Evolutionary conservation across 2,888 invertebrate species (phyloP), one percentile per base, ranked within the genome.

Genomic region (Rhagium mordax): DNA sequence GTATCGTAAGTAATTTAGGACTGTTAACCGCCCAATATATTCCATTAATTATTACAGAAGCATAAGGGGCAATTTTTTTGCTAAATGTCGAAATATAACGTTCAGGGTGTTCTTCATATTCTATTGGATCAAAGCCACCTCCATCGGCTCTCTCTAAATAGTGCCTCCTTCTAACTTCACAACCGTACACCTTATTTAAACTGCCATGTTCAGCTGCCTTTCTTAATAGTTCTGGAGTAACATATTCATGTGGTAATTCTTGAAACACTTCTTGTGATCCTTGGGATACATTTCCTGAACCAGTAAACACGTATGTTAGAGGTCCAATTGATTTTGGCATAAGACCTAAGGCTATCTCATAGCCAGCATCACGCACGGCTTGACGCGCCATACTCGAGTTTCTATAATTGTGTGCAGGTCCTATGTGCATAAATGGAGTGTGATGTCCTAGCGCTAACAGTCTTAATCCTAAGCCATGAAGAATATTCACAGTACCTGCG

Each of bases 371-470:
- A 16, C 99, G 91, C 51, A 99, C 95, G 0, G 98, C 97, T 87
- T 99, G 99, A 24, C 96, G 92, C 0, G 99, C 99, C 97, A 98
- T 98, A 82, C 97, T 97, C 0, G 97, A 98, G 87, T 96, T 98
- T 41, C 99, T 75, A 88, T 99, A 99, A 88, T 99, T 99, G 86
- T 99, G 99, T 0, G 99, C 98, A 3, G 98, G 97, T 2, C 85
- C 99, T 77, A 99, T 96, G 85, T 99, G 98, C 98, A 99, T 98
- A 85, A 99, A 99, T 0, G 99, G 99, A 0, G 99, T 99, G 85
- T 99, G 99, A 87, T 99, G 99, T 0, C 99, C 99, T 21, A 99
- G 89, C 0, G 99, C 99, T 68, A 99, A 89, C 1, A 98, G 90
- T 61, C 99, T 90, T 41, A 99, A 90, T 0, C 99, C 99, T 55